Percentiles rank a stretch among this genome's conserved stretches.
phyloP scores from a whole-genome alignment of 2,113 vertebrate species.

The Periophthalmus modestus region DNA sequence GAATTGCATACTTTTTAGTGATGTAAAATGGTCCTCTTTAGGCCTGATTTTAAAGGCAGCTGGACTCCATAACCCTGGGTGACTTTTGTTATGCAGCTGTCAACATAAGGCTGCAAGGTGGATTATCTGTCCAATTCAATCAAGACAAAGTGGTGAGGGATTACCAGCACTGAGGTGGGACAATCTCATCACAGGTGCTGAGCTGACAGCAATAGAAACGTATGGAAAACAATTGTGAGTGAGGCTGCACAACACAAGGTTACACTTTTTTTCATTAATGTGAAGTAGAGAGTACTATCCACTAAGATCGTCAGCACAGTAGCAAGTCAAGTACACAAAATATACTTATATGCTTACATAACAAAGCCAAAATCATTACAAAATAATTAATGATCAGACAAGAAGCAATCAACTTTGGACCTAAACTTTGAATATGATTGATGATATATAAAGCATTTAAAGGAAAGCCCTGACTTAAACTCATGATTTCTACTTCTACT shows the following conservation, averaged over 20 bases:
- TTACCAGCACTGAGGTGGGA: conserved; percentile 18
- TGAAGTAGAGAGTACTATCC: conserved; percentile 16
- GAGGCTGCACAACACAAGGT: conserved; percentile 23
- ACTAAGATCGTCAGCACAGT: conserved; percentile 76
- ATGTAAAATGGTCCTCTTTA: background rate
- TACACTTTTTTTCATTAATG: conserved; percentile 13
- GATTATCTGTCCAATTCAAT: conserved; percentile 29
- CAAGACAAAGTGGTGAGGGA: conserved; percentile 32
- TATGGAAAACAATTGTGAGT: background rate
- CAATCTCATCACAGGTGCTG: conserved; percentile 42
- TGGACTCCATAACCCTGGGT: conserved; percentile 17
- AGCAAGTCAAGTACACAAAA: conserved; percentile 82
- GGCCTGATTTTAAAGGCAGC: conserved; percentile 24
- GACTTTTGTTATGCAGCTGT: conserved; percentile 22
- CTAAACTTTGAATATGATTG: conserved; percentile 43
- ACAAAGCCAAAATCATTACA: conserved; percentile 62
- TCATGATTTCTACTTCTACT: conserved; percentile 26
- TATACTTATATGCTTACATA: conserved; percentile 81
- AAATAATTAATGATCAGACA: conserved; percentile 44
- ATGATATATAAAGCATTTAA: conserved; percentile 61
- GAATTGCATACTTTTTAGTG: conserved; percentile 7
- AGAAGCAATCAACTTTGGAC: conserved; percentile 58
- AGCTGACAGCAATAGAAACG: conserved; percentile 26
- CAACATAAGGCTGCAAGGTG: conserved; percentile 6
- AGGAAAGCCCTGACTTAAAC: conserved; percentile 48